A percentile compares a stretch with the other conserved stretches of the same genome.
phyloP scores from a whole-genome alignment of 2,113 vertebrate genomes.

The Oostethus manadensis region DNA sequence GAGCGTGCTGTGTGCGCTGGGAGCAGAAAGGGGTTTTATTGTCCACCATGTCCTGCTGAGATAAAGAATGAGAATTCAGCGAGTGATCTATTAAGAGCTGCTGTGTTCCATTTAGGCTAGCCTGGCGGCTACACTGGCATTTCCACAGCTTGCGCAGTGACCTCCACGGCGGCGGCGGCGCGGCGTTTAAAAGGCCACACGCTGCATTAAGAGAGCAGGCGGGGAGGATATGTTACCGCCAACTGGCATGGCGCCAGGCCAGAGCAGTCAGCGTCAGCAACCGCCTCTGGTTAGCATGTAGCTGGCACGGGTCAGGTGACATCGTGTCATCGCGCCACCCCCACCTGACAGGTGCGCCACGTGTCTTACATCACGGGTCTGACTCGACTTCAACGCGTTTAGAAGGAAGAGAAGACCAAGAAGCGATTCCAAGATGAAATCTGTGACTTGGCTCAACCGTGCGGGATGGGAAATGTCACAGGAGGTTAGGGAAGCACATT shows the following conservation, averaged over 20 bases:
- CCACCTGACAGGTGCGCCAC: not conserved
- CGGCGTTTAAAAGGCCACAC: constrained; percentile 13
- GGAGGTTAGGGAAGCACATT: constrained; percentile 63
- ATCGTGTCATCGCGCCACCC: constrained; percentile 22
- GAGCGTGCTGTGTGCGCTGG: too few relatives aligned
- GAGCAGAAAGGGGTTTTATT: too few relatives aligned
- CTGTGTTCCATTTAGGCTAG: too few relatives aligned
- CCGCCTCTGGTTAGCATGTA: constrained; percentile 36
- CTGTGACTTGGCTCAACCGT: constrained; percentile 32
- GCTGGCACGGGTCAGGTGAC: constrained; percentile 20
- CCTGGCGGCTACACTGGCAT: too few relatives aligned
- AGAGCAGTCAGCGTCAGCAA: not conserved
- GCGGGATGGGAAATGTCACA: constrained; percentile 63
- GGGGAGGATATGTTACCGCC: constrained; percentile 27
- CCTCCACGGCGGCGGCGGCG: not conserved
- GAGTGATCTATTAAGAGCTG: too few relatives aligned
- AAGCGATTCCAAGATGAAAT: constrained; percentile 6
- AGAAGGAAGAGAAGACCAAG: too few relatives aligned
- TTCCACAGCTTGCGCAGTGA: too few relatives aligned
- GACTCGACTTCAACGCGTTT: too few relatives aligned
- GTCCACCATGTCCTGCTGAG: too few relatives aligned
- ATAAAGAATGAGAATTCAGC: too few relatives aligned
- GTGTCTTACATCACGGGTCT: not conserved
- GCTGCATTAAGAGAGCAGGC: constrained; percentile 35
- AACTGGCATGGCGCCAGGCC: constrained; percentile 15